Conservation (phyloP, 1,140 invertebrate species). For the Philotrypesis tridentata region DNA sequence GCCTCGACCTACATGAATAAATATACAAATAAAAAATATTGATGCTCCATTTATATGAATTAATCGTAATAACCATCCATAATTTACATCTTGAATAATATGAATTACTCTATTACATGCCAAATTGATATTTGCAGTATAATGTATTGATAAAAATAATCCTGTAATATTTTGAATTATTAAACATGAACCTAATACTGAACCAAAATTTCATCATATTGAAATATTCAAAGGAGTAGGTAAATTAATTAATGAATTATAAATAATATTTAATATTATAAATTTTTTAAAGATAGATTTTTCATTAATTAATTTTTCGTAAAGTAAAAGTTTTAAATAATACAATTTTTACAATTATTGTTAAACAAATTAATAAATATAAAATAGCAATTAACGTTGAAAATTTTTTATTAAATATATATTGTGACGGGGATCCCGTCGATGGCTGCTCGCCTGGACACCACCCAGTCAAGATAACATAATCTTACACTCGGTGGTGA, state of each 20-base stretch:
- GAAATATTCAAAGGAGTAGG: constrained; percentile 68
- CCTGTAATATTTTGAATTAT: constrained; percentile 77
- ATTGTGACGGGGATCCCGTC: too few species aligned
- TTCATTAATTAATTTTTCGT: too few species aligned
- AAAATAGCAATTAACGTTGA: too few species aligned
- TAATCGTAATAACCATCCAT: constrained; percentile 75
- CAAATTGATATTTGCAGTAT: constrained; percentile 73
- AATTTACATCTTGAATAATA: constrained; percentile 75
- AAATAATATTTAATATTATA: too few species aligned
- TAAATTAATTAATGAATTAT: constrained; percentile 75
- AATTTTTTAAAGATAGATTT: too few species aligned
- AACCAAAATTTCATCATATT: constrained; percentile 70
- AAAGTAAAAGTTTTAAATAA: too few species aligned
- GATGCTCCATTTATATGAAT: constrained; percentile 76
- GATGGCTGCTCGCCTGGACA: too few species aligned
- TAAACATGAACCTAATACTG: constrained; percentile 76
- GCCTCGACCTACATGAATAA: constrained; percentile 75
- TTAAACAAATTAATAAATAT: too few species aligned
- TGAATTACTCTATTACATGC: constrained; percentile 76
- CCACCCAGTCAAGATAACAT: too few species aligned
- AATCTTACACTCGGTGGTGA: too few species aligned
- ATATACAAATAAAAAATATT: constrained; percentile 75
- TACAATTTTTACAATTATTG: too few species aligned
- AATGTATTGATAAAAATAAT: constrained; percentile 78
- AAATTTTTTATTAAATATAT: too few species aligned